Conservation (phyloP, 2,888 invertebrate genomes). For the Bembecia ichneumoniformis region DNA sequence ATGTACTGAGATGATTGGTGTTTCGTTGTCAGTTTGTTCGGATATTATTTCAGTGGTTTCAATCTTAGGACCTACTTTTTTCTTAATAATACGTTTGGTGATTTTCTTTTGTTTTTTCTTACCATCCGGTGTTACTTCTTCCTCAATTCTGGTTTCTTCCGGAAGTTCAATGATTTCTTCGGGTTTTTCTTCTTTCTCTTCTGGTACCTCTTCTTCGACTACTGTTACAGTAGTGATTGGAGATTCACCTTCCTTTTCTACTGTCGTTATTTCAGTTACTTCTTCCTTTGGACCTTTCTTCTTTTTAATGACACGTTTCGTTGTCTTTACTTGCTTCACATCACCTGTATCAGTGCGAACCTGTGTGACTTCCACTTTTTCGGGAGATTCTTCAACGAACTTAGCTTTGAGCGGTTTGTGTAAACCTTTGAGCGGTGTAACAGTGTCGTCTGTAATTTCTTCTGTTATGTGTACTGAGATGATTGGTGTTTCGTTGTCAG, state of each 20-base stretch:
- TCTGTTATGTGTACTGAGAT: conserved; percentile 11
- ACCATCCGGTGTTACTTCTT: conserved; percentile 20
- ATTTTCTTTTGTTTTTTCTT: conserved; percentile 21
- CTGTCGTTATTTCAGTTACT: conserved; percentile 28
- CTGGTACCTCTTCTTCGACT: neutral
- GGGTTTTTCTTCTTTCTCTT: conserved; percentile 2
- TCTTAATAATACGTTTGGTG: conserved; percentile 19
- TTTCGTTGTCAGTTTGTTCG: conserved; percentile 33
- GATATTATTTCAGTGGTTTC: conserved; percentile 28
- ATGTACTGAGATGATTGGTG: conserved; percentile 18
- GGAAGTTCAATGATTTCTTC: conserved; percentile 3
- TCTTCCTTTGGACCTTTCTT: conserved; percentile 22
- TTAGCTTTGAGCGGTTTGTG: neutral
- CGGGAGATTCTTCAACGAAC: conserved; percentile 6
- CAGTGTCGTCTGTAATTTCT: conserved; percentile 4
- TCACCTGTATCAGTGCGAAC: conserved; percentile 5
- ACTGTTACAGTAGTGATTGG: conserved; percentile 20
- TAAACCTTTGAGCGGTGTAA: conserved; percentile 11
- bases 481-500: conserved; percentile 21
- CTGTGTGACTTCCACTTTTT: conserved; percentile 6
- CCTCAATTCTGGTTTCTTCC: conserved; percentile 28
- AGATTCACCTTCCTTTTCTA: conserved; percentile 18
- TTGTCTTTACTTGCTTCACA: conserved; percentile 7
- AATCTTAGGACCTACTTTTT: conserved; percentile 18
- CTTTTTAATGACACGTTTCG: conserved; percentile 19